A percentile compares a stretch with the other conserved stretches of the same genome.
These are phyloP conservation scores for Plebejus argus DNA, from an alignment of 2,888 invertebrate species.

Conservation along the genomic window DNA sequence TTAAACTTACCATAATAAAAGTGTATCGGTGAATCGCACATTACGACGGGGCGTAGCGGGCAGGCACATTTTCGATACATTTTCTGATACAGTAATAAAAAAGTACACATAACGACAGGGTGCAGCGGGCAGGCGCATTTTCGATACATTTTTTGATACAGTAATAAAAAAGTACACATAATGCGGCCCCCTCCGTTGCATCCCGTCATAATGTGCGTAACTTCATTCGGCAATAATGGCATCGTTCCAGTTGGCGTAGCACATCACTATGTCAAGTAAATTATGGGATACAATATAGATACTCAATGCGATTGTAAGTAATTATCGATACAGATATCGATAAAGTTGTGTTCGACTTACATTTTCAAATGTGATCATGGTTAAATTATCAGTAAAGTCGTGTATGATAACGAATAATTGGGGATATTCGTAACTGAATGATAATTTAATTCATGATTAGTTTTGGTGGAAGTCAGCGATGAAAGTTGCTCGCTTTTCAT, in stretches of 20 bases:
- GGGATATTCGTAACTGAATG: neutral
- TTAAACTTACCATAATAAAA: slow-evolving; percentile 25
- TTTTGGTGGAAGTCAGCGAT: too few relatives aligned
- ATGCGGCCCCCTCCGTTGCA: neutral
- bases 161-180: neutral
- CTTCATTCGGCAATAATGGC: slow-evolving; percentile 54
- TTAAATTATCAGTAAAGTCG: neutral
- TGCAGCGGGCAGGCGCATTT: neutral
- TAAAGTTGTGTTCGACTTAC: neutral
- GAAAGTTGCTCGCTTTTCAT: too few relatives aligned
- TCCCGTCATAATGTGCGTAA: slow-evolving; percentile 30
- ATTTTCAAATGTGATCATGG: neutral
- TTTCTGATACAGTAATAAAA: neutral
- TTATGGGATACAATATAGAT: slow-evolving; percentile 46
- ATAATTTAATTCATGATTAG: too few relatives aligned
- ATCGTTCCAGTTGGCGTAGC: slow-evolving; percentile 62
- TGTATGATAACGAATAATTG: neutral
- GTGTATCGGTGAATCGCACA: slow-evolving; percentile 8
- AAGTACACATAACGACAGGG: neutral
- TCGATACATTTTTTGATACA: too few relatives aligned
- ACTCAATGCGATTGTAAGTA: neutral
- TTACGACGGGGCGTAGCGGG: neutral
- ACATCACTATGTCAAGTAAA: slow-evolving; percentile 59
- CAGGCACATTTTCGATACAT: too few relatives aligned
- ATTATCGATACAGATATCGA: neutral